phyloP scores from a whole-genome alignment of 2,113 vertebrate genomes.

The Chitala chitala region DNA sequence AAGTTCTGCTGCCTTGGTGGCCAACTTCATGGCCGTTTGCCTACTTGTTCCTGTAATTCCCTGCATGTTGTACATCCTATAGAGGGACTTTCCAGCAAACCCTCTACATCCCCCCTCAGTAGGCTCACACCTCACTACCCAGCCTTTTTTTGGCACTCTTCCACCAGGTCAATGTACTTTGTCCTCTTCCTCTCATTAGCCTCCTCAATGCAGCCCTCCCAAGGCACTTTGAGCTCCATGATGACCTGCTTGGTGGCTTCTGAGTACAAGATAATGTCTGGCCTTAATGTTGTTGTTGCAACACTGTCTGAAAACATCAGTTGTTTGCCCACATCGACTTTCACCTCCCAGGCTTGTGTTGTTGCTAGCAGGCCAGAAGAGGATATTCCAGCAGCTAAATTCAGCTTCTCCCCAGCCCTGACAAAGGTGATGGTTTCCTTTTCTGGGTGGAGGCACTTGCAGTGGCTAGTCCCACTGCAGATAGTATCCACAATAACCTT shows the following conservation, averaged over 20 bases:
- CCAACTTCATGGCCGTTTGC: constrained; percentile 1
- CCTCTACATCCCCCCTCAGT: neutral
- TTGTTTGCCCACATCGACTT: too few species aligned
- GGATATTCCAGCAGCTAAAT: too few species aligned
- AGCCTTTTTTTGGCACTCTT: neutral
- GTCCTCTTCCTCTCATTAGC: neutral
- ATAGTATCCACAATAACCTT: too few species aligned
- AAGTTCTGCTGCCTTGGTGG: too few species aligned
- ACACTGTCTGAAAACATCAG: too few species aligned
- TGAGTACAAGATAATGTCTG: constrained; percentile 15
- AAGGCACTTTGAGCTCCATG: too few species aligned
- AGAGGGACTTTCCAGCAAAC: neutral
- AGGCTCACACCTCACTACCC: neutral
- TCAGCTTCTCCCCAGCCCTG: too few species aligned
- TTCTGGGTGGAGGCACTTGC: too few species aligned
- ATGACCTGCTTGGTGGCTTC: constrained; percentile 13
- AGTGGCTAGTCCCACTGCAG: too few species aligned
- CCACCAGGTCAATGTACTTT: neutral
- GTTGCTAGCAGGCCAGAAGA: too few species aligned
- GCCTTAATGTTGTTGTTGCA: too few species aligned
- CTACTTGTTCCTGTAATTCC: neutral
- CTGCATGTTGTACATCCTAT: neutral
- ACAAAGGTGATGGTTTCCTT: neutral
- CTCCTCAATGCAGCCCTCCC: neutral
- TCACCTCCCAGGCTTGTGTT: too few species aligned